phyloP scores from a whole-genome alignment of 2,888 invertebrate genomes.

The Cabera pusaria region DNA sequence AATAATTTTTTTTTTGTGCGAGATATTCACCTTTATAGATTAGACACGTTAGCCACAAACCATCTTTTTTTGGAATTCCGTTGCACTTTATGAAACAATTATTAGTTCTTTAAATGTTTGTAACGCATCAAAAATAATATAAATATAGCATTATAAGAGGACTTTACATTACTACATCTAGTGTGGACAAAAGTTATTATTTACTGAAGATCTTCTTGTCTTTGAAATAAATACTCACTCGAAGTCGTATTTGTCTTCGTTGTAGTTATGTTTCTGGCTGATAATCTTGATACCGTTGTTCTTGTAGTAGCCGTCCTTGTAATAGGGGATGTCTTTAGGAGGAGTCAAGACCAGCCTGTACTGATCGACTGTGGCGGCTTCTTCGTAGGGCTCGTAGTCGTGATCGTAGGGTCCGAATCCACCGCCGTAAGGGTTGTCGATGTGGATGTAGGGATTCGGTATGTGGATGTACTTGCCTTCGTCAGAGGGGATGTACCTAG shows the following conservation, averaged over 20 bases:
- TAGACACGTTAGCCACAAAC: too few species aligned
- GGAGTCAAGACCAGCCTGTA: constrained; percentile 61
- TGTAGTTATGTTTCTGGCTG: constrained; percentile 73
- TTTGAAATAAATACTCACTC: constrained; percentile 71
- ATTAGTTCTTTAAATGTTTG: too few species aligned
- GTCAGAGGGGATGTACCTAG: constrained; percentile 72
- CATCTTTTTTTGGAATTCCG: too few species aligned
- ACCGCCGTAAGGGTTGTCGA: constrained; percentile 74
- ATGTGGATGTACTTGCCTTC: constrained; percentile 81
- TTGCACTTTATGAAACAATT: too few species aligned
- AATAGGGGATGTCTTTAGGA: constrained; percentile 67
- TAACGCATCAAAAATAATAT: too few species aligned
- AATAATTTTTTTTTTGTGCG: too few species aligned
- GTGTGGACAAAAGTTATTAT: too few species aligned
- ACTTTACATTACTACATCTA: too few species aligned
- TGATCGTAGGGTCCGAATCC: constrained; percentile 73
- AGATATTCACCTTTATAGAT: too few species aligned
- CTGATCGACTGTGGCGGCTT: constrained; percentile 67
- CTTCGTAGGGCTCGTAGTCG: constrained; percentile 74
- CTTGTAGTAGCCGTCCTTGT: constrained; percentile 76
- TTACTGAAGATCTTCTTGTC: too few species aligned
- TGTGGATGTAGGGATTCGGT: constrained; percentile 79
- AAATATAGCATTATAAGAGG: too few species aligned
- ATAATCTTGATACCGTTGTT: constrained; percentile 80
- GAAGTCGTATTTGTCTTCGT: constrained; percentile 79